Conservation (phyloP, 2,888 invertebrate genomes). For the Elegia similella region DNA sequence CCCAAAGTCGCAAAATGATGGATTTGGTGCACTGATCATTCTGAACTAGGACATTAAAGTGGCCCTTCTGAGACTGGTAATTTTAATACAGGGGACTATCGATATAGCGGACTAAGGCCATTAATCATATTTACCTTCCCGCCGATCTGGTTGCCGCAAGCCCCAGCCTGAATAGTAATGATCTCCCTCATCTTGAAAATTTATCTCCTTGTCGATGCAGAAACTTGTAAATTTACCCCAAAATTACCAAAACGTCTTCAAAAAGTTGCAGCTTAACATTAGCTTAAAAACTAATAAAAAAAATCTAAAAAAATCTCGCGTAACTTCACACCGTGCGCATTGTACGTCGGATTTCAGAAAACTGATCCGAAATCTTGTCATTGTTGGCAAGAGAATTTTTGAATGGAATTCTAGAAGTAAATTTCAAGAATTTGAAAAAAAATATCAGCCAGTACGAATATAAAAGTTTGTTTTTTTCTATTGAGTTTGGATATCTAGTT, state of each 20-base stretch:
- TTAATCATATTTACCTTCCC: constrained; percentile 80
- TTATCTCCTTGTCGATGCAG: constrained; percentile 37
- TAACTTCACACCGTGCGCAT: constrained; percentile 62
- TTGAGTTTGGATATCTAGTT: no score
- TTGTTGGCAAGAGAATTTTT: constrained; percentile 30
- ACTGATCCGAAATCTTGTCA: constrained; percentile 35
- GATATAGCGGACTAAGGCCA: no score
- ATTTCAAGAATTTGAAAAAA: neutral
- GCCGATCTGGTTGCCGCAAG: constrained; percentile 84
- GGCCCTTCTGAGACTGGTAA: no score
- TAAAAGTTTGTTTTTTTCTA: no score
- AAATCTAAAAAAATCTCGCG: constrained; percentile 45
- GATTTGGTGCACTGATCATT: no score
- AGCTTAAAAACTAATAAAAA: constrained; percentile 68
- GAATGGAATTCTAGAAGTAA: constrained; percentile 48
- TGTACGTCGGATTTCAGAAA: constrained; percentile 60
- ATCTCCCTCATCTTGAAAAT: constrained; percentile 88
- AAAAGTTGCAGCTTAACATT: constrained; percentile 67
- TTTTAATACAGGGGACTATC: no score
- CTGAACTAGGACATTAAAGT: no score
- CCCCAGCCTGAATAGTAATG: constrained; percentile 88
- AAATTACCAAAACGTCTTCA: constrained; percentile 44
- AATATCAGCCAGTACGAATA: constrained; percentile 14
- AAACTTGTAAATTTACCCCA: constrained; percentile 64
- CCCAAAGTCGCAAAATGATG: no score